A percentile compares a stretch with the other conserved stretches of the same genome.
These are phyloP conservation scores for Chrosomus eos DNA, from an alignment of 2,797 vertebrate species.

Conservation along the genomic window DNA sequence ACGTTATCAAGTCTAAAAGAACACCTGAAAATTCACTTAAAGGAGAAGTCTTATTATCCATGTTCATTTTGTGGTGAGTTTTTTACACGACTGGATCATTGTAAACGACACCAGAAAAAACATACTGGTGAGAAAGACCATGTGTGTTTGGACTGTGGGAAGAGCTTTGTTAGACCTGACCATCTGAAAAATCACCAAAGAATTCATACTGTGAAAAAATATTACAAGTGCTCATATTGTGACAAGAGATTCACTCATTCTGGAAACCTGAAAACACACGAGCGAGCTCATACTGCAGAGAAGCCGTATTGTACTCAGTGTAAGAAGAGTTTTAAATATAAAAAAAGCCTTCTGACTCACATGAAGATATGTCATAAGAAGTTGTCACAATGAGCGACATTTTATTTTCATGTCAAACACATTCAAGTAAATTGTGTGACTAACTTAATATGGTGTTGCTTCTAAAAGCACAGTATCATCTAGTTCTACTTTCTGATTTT, in stretches of 20 bases:
- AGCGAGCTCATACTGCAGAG: not conserved
- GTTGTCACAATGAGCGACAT: not conserved
- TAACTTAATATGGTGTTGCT: too few relatives aligned
- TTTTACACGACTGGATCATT: not conserved
- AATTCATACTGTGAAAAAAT: not conserved
- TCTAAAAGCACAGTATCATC: too few relatives aligned
- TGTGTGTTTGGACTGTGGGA: not conserved
- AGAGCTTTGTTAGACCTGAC: not conserved
- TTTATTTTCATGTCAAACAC: not conserved
- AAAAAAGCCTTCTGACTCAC: not conserved
- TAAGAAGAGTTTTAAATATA: not conserved
- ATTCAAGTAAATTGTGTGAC: too few relatives aligned
- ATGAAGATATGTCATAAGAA: not conserved
- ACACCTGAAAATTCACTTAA: not conserved
- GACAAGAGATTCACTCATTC: not conserved
- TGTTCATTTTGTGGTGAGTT: not conserved
- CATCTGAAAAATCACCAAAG: not conserved
- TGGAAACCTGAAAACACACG: fast-evolving
- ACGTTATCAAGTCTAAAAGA: not conserved
- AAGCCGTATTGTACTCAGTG: not conserved
- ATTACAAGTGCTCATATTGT: not conserved
- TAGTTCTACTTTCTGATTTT: too few relatives aligned
- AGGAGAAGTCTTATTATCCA: not conserved
- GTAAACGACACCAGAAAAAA: not conserved
- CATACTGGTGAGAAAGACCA: not conserved